A percentile compares a stretch with the other conserved stretches of the same genome.
phyloP scores from a whole-genome alignment of 1,140 invertebrate genomes.

The Ips typographus region DNA sequence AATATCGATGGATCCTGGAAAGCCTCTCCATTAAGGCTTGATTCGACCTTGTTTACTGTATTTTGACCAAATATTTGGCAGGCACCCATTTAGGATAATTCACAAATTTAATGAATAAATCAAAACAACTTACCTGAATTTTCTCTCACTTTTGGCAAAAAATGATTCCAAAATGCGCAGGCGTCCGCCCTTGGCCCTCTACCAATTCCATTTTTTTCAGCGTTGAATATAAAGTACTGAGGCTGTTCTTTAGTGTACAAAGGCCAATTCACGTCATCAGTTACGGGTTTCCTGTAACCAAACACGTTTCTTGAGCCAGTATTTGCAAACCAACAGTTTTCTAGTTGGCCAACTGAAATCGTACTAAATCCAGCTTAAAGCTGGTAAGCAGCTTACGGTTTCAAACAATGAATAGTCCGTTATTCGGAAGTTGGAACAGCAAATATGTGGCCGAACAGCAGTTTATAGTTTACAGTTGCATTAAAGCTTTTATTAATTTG shows the following conservation, averaged over 20 bases:
- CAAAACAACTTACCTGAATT: conserved; percentile 60
- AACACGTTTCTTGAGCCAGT: not conserved
- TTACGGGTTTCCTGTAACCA: conserved; percentile 71
- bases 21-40: not conserved
- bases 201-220: conserved; percentile 69
- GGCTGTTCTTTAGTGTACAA: conserved; percentile 80
- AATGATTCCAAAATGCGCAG: conserved; percentile 95
- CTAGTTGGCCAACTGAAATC: no score
- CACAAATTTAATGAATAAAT: no score
- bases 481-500: no score
- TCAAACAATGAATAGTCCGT: no score
- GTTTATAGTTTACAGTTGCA: no score
- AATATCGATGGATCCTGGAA: conserved; percentile 14
- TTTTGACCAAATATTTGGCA: no score
- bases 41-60: no score
- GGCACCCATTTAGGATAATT: no score
- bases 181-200: conserved; percentile 80
- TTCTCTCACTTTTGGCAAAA: conserved; percentile 81
- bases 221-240: conserved; percentile 87
- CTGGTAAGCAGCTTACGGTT: no score
- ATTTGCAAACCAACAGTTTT: not conserved
- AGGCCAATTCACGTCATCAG: conserved; percentile 83
- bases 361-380: no score
- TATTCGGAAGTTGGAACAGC: no score
- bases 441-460: no score